Base-by-base conservation (phyloP, 2,888 invertebrate species). In the Psylliodes chrysocephalus region DNA sequence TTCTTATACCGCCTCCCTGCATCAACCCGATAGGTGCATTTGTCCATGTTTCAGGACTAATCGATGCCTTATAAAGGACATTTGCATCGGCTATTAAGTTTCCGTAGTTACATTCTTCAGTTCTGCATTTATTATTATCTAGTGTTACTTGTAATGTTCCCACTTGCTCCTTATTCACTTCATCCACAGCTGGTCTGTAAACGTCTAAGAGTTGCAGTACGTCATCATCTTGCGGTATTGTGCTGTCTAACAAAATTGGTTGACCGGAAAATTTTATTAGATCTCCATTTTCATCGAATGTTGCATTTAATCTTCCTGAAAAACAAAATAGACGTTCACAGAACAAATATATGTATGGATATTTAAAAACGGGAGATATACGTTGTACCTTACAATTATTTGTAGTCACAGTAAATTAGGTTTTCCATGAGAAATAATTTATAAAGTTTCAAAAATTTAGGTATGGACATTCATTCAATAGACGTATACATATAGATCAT, bases 31-130 rank as follows among this genome's bases (percentile, higher is more conserved):
- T 89, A 0, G 94, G 87, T 0, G 91, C 89, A 75, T 91, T 90
- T 0, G 91, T 91, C 95, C 95, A 95, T 35, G 51, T 59, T 14
- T 67, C 47, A 0, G 70, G 65, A 0, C 67, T 67, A 14, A 72
- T 53, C 0, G 70, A 59, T 0, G 75, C 72, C 17, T 73, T 87
- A 69, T 87, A 87, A 73, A 87, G 85, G 0, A 93, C 82, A 81
- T 92, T 87, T 0, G 94, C 88, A 75, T 95, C 95, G 0, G 92
- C 83, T 57, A 94, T 85, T 17, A 95, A 80, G 80, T 94, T 94
- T 1, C 95, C 96, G 73, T 95, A 82, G 79, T 94, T 95, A 77
- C 96, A 96, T 82, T 96, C 96, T 35, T 72, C 71, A 22, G 85
- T 75, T 38, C 94, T 86, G 77, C 96, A 96, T 12, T 15, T 59